A percentile compares a stretch with the other conserved stretches of the same genome.
These are phyloP conservation scores for Rotaria socialis DNA, from an alignment of 2,888 invertebrate species.

Conservation along the genomic window DNA sequence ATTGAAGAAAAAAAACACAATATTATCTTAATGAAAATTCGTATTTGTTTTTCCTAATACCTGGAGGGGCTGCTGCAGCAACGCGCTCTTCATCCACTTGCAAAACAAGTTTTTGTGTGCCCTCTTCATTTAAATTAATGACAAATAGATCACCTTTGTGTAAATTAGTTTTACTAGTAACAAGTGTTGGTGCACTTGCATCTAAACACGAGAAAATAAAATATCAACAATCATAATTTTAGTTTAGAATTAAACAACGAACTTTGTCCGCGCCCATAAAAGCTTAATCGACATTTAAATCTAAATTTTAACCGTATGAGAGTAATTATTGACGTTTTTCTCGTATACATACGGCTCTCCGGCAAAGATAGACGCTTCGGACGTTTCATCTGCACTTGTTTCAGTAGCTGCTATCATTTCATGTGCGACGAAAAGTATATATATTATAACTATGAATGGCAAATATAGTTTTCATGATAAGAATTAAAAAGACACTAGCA, in stretches of 20 bases:
- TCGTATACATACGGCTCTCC: not conserved
- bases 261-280: not conserved
- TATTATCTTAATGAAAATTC: no score
- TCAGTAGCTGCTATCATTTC: not conserved
- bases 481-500: no score
- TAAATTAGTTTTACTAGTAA: not conserved
- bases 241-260: not conserved
- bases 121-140: not conserved
- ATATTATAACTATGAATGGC: no score
- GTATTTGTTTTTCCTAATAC: not conserved
- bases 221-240: not conserved
- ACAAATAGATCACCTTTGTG: conserved; percentile 26
- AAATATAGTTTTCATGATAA: not conserved
- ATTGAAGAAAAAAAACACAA: no score
- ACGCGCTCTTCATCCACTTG: not conserved
- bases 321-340: no score
- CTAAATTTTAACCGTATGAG: not conserved
- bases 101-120: conserved; percentile 12
- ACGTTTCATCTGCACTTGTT: not conserved
- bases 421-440: not conserved
- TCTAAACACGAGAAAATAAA: not conserved
- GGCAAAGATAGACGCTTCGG: not conserved
- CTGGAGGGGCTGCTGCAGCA: not conserved
- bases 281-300: not conserved
- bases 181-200: not conserved